These are phyloP conservation scores for Aphaenogaster ashmeadi DNA, from an alignment of 1,140 invertebrate genomes.

Conservation along the genomic window DNA sequence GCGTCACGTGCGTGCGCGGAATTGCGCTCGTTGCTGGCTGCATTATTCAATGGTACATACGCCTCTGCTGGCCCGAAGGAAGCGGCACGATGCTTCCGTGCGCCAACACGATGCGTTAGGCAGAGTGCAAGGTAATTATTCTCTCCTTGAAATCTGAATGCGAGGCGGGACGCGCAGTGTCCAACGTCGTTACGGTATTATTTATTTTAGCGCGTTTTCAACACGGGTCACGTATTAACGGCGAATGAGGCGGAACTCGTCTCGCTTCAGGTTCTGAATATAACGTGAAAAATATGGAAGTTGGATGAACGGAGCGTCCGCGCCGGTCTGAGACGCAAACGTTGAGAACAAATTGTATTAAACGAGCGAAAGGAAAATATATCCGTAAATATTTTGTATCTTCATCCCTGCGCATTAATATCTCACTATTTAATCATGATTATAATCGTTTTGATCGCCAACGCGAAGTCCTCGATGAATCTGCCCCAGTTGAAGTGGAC, in stretches of 20 bases:
- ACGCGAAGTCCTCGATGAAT: slow-evolving; percentile 17
- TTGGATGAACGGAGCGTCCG: not conserved
- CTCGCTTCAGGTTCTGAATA: slow-evolving; percentile 7
- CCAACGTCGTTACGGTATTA: not conserved
- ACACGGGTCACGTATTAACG: not conserved
- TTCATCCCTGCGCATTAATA: not conserved
- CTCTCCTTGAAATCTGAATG: slow-evolving; percentile 45
- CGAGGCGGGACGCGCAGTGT: not conserved
- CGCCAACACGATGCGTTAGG: slow-evolving; percentile 31
- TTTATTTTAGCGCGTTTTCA: slow-evolving; percentile 36
- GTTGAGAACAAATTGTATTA: not conserved
- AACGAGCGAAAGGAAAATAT: not conserved
- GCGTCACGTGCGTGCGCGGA: slow-evolving; percentile 51
- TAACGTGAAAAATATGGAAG: not conserved
- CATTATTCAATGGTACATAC: slow-evolving; percentile 63
- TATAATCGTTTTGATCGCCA: slow-evolving; percentile 5
- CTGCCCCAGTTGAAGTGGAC: not conserved
- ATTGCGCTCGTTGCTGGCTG: slow-evolving; percentile 30
- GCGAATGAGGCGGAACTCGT: not conserved
- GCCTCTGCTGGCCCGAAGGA: slow-evolving; percentile 13
- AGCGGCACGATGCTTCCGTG: slow-evolving; percentile 7
- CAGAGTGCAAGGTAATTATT: slow-evolving; percentile 45
- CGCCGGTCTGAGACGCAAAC: not conserved
- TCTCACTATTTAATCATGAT: slow-evolving; percentile 11
- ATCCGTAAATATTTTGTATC: not conserved